A percentile compares a stretch with the other conserved stretches of the same genome.
These are phyloP conservation scores for Holacanthella duospinosa DNA, from an alignment of 2,888 invertebrate species.

Conservation along the genomic window DNA sequence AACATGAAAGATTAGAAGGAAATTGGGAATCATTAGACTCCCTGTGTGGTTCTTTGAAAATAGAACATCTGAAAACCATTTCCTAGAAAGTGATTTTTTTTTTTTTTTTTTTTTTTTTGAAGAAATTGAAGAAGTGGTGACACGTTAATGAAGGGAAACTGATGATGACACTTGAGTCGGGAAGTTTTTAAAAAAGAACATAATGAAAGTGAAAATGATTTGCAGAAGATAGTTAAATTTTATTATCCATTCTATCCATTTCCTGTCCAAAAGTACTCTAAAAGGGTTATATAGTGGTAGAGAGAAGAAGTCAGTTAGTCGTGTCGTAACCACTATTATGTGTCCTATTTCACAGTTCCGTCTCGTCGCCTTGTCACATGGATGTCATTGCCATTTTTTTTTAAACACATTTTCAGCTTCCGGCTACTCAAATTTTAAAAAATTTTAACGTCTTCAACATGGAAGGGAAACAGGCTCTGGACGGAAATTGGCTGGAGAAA, in stretches of 20 bases:
- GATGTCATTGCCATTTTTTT: conserved; percentile 46
- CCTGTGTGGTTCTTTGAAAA: no score
- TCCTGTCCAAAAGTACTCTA: conserved; percentile 41
- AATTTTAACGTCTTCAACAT: neutral
- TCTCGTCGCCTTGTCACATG: conserved; percentile 93
- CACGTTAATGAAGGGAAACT: conserved; percentile 21
- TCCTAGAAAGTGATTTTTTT: neutral
- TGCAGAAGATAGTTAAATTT: conserved; percentile 16
- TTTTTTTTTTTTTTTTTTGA: no score
- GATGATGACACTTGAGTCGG: conserved; percentile 21
- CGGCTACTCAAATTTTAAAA: no score
- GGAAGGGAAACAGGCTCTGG: neutral
- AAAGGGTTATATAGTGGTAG: no score
- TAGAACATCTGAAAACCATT: conserved; percentile 8
- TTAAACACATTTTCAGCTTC: neutral
- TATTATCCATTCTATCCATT: conserved; percentile 15
- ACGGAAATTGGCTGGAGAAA: neutral
- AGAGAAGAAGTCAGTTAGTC: no score
- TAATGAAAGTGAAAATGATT: conserved; percentile 15
- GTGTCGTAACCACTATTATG: no score
- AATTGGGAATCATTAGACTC: neutral
- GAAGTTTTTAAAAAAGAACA: conserved; percentile 11
- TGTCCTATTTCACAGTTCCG: conserved; percentile 91
- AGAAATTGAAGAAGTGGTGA: conserved; percentile 23
- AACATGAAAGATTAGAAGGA: neutral